Conservation (phyloP, 1,140 invertebrate genomes). For the Rhyacophila brunnea region DNA sequence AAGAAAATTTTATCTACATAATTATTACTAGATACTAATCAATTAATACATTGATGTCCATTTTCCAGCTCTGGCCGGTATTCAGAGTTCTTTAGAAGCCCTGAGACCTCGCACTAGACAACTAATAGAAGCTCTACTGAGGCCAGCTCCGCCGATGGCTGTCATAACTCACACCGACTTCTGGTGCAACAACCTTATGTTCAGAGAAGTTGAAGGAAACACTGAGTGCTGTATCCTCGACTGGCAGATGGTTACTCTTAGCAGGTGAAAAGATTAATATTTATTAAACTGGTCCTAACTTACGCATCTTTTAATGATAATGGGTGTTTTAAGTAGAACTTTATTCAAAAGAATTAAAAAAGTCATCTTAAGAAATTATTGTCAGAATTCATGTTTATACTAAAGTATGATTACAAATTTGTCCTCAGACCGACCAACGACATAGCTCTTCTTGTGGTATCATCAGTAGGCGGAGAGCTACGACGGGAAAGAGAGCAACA, state of each 20-base stretch:
- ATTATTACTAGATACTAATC: too few relatives aligned
- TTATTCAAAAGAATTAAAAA: too few relatives aligned
- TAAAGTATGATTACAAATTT: too few relatives aligned
- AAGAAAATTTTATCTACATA: too few relatives aligned
- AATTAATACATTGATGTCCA: too few relatives aligned
- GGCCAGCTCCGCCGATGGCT: constrained; percentile 63
- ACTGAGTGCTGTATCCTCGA: constrained; percentile 69
- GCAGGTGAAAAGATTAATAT: constrained; percentile 40
- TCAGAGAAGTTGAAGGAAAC: constrained; percentile 55
- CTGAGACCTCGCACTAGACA: constrained; percentile 60
- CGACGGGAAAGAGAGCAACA: constrained; percentile 59
- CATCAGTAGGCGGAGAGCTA: constrained; percentile 69
- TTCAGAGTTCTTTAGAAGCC: constrained; percentile 46
- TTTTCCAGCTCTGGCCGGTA: constrained; percentile 41
- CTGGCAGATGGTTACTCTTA: constrained; percentile 83
- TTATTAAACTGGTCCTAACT: too few relatives aligned
- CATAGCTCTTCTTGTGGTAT: constrained; percentile 73
- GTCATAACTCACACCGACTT: constrained; percentile 78
- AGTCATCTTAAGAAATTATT: too few relatives aligned
- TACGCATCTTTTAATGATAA: too few relatives aligned
- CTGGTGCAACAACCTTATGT: constrained; percentile 79
- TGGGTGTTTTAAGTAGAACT: too few relatives aligned
- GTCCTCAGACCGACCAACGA: constrained; percentile 68
- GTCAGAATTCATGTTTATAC: too few relatives aligned
- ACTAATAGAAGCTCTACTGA: constrained; percentile 63